These are phyloP conservation scores for Baronia brevicornis DNA, from an alignment of 2,888 invertebrate species.

Conservation along the genomic window DNA sequence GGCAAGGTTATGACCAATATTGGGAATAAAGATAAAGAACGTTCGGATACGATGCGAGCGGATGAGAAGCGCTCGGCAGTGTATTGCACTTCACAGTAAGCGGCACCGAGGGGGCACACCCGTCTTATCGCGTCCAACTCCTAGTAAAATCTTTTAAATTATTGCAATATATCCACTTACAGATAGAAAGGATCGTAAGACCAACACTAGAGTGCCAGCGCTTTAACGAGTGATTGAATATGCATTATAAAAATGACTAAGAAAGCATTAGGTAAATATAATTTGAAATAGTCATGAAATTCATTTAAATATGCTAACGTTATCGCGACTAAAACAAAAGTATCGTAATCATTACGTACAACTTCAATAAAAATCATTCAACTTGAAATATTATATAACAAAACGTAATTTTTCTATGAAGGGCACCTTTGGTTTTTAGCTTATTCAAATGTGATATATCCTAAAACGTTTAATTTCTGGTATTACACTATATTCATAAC, in stretches of 20 bases:
- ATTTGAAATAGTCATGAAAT: constrained; percentile 73
- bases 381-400: constrained; percentile 74
- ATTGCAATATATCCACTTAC: constrained; percentile 55
- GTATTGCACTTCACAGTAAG: constrained; percentile 38
- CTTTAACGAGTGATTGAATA: constrained; percentile 73
- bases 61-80: constrained; percentile 38
- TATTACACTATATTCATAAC: constrained; percentile 66
- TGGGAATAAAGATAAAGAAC: constrained; percentile 16
- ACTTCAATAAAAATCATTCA: constrained; percentile 70
- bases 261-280: constrained; percentile 73
- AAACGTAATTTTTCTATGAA: constrained; percentile 78
- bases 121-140: constrained; percentile 31
- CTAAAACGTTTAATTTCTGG: constrained; percentile 72
- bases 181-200: constrained; percentile 59
- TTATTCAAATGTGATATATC: constrained; percentile 78
- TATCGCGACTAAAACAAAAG: constrained; percentile 71
- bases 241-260: constrained; percentile 70
- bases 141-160: constrained; percentile 33
- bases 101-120: constrained; percentile 36
- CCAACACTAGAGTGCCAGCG: constrained; percentile 74
- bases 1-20: constrained; percentile 34
- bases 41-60: constrained; percentile 33
- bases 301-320: constrained; percentile 69
- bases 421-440: constrained; percentile 93
- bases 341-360: constrained; percentile 69